phyloP scores from a whole-genome alignment of 2,113 vertebrate species.

The Morone saxatilis region DNA sequence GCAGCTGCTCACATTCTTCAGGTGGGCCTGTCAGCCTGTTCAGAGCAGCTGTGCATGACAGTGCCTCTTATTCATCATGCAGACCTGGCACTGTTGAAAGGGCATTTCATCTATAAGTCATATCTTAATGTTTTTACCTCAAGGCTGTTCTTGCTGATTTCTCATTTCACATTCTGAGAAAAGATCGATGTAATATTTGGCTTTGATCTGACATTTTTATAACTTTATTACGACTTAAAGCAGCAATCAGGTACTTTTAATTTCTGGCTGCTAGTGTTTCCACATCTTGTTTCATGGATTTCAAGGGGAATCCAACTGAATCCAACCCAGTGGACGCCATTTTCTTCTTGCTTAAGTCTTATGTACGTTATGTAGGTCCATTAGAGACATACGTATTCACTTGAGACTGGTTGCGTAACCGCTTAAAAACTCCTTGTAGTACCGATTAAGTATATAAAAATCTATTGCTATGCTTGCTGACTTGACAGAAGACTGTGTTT shows the following conservation, averaged over 20 bases:
- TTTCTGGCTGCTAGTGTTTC: no score
- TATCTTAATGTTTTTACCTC: constrained; percentile 1
- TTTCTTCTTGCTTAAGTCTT: no score
- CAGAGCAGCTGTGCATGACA: constrained; percentile 49
- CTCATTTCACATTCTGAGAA: neutral
- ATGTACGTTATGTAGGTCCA: no score
- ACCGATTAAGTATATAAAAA: no score
- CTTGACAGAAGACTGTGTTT: constrained; percentile 1
- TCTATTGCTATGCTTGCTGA: neutral
- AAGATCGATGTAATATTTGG: neutral
- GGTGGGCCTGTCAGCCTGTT: constrained; percentile 81
- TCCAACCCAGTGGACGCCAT: no score
- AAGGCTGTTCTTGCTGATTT: neutral
- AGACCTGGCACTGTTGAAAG: neutral
- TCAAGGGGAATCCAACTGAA: no score
- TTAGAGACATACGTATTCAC: no score
- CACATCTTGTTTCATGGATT: no score
- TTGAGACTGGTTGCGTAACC: no score
- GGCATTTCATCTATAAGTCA: constrained; percentile 3
- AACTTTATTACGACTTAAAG: no score
- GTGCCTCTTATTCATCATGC: constrained; percentile 42
- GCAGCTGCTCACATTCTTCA: constrained; percentile 88
- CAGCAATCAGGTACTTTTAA: no score
- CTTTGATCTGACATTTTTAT: neutral
- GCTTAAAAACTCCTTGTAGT: no score